phyloP scores from a whole-genome alignment of 2,797 vertebrate species.

The Luscinia luscinia region DNA sequence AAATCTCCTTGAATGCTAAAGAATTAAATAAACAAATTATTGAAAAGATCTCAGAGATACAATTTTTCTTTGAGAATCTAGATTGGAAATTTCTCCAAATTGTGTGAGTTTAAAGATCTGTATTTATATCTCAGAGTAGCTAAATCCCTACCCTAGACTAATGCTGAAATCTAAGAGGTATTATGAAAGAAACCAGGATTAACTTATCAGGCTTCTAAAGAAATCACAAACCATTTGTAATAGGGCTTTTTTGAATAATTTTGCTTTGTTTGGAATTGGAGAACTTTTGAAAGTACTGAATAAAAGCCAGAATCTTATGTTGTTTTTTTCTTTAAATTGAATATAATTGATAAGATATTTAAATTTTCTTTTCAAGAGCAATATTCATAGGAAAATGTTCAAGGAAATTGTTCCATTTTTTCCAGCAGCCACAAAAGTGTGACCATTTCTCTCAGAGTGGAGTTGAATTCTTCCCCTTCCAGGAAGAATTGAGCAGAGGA shows the following conservation, averaged over 20 bases:
- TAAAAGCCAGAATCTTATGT: background rate
- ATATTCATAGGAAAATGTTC: background rate
- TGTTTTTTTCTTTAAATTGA: background rate
- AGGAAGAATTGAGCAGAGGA: conserved; percentile 35
- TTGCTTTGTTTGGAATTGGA: background rate
- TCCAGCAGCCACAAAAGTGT: background rate
- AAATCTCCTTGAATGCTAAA: background rate
- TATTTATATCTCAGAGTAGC: background rate
- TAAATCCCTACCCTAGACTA: background rate
- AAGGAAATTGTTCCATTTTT: background rate
- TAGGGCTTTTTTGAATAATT: background rate
- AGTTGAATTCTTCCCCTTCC: background rate
- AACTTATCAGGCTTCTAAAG: background rate
- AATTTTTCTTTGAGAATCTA: background rate
- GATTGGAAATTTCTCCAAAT: background rate
- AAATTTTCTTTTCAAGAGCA: background rate
- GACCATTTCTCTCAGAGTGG: background rate
- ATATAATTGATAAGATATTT: background rate
- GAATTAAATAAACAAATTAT: background rate
- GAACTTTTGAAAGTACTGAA: background rate
- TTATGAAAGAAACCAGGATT: background rate
- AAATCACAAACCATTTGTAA: background rate
- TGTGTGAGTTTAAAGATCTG: background rate
- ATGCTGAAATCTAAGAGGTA: background rate
- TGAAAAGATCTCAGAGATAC: background rate